Percentiles rank a stretch among this genome's conserved stretches.
Evolutionary conservation across 2,113 vertebrate genomes (phyloP).

Genomic region (Phalacrocorax aristotelis): DNA sequence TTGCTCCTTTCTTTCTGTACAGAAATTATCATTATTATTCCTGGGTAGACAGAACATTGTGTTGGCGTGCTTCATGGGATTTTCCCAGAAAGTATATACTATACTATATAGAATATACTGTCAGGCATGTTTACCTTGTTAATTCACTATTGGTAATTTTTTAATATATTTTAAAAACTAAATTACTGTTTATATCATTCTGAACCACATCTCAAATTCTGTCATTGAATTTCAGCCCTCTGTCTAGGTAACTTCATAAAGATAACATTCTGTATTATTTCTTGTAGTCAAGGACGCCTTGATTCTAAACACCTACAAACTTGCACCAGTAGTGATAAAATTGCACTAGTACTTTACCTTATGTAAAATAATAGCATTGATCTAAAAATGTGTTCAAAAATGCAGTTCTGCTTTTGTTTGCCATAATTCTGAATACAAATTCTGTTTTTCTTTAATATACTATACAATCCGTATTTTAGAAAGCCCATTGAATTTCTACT

Average conservation of each 20-base stretch:
- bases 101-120: neutral
- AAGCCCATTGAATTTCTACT: neutral
- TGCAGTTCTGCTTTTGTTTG: neutral
- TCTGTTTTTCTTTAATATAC: neutral
- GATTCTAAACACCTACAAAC: neutral
- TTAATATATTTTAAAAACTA: too few relatives aligned
- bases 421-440: neutral
- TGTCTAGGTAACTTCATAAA: neutral
- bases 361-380: neutral
- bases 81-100: neutral
- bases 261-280: neutral
- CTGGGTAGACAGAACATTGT: neutral
- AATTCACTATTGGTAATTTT: neutral
- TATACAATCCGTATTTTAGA: neutral
- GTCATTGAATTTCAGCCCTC: neutral
- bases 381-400: neutral
- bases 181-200: neutral
- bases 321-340: neutral
- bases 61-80: neutral
- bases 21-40: neutral
- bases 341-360: neutral
- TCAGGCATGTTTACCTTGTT: neutral
- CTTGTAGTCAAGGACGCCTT: neutral
- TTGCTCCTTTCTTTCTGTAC: neutral
- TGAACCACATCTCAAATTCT: neutral